Conservation (phyloP, 2,113 vertebrate species). For the Eonycteris spelaea region DNA sequence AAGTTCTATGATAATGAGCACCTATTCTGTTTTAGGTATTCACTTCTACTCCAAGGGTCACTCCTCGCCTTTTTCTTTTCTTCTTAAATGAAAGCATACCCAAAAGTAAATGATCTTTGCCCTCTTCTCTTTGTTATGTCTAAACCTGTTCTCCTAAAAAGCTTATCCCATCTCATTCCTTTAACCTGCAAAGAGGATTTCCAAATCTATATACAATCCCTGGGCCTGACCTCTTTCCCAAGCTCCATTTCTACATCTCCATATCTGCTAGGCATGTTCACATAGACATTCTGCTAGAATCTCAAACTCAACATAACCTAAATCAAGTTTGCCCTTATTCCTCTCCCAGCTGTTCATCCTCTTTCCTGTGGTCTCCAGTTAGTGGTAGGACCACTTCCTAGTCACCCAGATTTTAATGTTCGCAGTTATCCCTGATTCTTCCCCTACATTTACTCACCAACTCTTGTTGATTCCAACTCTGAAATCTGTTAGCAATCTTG, state of each 20-base stretch:
- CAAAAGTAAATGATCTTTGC: background rate
- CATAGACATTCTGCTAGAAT: background rate
- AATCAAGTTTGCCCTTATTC: background rate
- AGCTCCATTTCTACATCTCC: background rate
- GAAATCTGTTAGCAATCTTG: background rate
- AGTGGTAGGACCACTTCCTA: background rate
- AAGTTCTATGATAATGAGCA: background rate
- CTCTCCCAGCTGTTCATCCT: background rate
- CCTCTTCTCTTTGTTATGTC: background rate
- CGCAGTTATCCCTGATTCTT: background rate
- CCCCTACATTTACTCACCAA: background rate
- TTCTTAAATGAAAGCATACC: background rate
- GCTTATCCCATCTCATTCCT: background rate
- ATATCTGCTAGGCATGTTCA: background rate
- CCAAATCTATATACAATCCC: background rate
- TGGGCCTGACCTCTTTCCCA: background rate
- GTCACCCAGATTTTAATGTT: background rate
- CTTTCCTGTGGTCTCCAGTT: background rate
- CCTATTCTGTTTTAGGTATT: background rate
- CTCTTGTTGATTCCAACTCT: background rate
- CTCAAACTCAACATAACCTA: background rate
- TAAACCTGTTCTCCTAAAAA: background rate
- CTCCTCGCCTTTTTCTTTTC: background rate
- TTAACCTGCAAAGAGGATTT: background rate
- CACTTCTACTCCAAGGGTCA: background rate